phyloP scores from a whole-genome alignment of 2,113 vertebrate species.

The Bos indicus region DNA sequence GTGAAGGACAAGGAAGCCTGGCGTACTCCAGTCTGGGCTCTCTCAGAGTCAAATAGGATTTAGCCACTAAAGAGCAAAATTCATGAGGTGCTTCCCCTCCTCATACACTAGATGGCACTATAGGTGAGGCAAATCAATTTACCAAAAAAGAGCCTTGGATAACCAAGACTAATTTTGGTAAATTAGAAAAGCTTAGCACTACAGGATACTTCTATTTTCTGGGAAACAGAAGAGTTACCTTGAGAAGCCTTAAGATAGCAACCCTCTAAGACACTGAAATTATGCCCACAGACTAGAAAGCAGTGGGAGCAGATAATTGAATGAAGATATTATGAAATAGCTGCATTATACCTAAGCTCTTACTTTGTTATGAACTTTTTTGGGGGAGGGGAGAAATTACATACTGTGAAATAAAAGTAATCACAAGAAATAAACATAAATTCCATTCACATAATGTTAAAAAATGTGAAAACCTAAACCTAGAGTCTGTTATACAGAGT shows the following conservation, averaged over 20 bases:
- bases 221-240: neutral
- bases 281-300: neutral
- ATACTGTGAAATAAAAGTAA: neutral
- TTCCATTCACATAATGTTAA: neutral
- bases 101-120: slow-evolving; percentile 78
- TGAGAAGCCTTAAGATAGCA: neutral
- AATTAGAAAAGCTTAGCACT: neutral
- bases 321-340: neutral
- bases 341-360: neutral
- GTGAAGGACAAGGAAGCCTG: neutral
- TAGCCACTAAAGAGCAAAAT: neutral
- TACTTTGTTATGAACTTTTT: neutral
- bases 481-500: neutral
- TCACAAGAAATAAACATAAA: neutral
- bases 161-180: neutral
- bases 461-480: neutral
- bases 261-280: neutral
- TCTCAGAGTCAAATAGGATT: neutral
- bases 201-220: neutral
- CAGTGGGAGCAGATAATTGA: neutral
- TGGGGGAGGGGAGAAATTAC: neutral
- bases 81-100: neutral
- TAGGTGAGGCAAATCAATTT: slow-evolving; percentile 46
- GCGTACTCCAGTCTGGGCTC: neutral
- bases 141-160: neutral